Evolutionary conservation across 1,140 invertebrate species (phyloP), one percentile per base, ranked within the genome.

Genomic region (Caenorhabditis briggsae): DNA sequence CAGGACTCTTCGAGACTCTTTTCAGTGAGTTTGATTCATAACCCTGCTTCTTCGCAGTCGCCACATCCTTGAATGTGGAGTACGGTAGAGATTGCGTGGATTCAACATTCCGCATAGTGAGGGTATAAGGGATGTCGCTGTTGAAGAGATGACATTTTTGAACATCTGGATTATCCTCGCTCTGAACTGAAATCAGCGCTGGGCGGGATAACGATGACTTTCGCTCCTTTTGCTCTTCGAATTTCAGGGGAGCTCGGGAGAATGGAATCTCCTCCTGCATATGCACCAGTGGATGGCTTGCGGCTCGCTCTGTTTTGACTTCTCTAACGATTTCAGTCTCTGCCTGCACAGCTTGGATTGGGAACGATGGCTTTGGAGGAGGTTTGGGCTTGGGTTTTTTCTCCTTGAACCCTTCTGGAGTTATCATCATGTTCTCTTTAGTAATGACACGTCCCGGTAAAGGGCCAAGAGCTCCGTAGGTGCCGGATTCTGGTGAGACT

Each of bases 111-210:
- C 93, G 87, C 55, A 93, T 89, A 85, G 93, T 93, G 9, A 93
- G 90, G 55, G 92, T 90, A 86, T 93, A 93, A 0, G 93, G 92
- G 85, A 93, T 93, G 46, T 93, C 93, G n/a, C 92, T 92, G 86
- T 93, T 93, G 43, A 93, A 86, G 86, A 93, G 90, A 25, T 85
- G 82, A 46, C 84, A 82, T 83, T 90, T 84, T 61, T 89, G 61
- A 33, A 89, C 74, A n/a, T 89, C 89, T 20, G 89, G 89, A 46
- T 85, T 70, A 20, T 89, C 89, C 43, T 89, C 89, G 50, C 83
- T 87, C 41, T 85, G 58, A 59, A 89, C 86, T 55, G 88, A 89
- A 59, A 89, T 89, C 78, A 89, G 43, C 5, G 89, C 55, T 9
- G 85, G 88, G n/a, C 87, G 65, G 14, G 46, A 43, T 48, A 86